These are phyloP conservation scores for Paramormyrops hopkinsi DNA, from an alignment of 2,797 vertebrate species.

Conservation along the genomic window DNA sequence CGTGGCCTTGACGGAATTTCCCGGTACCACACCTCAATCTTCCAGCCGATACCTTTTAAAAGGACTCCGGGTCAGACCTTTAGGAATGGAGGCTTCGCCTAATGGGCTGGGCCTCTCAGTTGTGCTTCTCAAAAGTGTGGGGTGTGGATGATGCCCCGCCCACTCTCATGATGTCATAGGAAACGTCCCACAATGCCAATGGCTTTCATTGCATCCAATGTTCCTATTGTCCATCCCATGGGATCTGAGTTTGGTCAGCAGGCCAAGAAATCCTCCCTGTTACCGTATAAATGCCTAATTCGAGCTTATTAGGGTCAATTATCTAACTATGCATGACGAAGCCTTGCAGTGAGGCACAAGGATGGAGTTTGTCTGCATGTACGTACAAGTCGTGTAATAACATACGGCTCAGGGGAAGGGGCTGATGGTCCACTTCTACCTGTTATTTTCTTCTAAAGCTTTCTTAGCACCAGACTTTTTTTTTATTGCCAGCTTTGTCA, in stretches of 20 bases:
- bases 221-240: not conserved
- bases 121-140: not conserved
- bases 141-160: not conserved
- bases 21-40: not conserved
- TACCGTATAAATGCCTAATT: slow-evolving; percentile 49
- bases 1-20: not conserved
- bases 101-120: not conserved
- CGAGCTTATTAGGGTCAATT: slow-evolving; percentile 48
- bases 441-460: not conserved
- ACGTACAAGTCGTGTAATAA: not conserved
- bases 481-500: not conserved
- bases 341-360: not conserved
- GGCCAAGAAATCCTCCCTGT: slow-evolving; percentile 15
- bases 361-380: not conserved
- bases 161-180: not conserved
- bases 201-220: not conserved
- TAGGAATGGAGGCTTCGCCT: not conserved
- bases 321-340: slow-evolving; percentile 31
- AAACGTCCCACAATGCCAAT: not conserved
- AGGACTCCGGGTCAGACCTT: not conserved
- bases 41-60: not conserved
- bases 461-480: not conserved
- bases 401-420: not conserved
- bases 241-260: not conserved
- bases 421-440: not conserved